Evolutionary conservation across 2,888 invertebrate genomes (phyloP), one percentile per base, ranked within the genome.

Genomic region (Drosophila formosana): DNA sequence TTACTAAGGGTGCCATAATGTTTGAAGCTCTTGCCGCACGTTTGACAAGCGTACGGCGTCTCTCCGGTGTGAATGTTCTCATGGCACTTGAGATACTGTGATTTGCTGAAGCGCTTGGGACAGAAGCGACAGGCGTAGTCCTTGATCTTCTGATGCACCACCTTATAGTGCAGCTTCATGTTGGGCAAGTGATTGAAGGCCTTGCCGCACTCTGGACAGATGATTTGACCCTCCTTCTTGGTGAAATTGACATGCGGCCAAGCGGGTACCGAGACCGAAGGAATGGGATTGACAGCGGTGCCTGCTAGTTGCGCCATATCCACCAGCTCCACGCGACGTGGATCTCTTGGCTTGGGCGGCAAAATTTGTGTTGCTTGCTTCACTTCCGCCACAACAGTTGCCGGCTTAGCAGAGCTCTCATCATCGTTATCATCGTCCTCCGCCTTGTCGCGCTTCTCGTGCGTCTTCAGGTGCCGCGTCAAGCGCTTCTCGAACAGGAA

Each of bases 11-110:
- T 90, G 8, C 90, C 86, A 32, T 80, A 85, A 61, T 92, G 92
- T 7, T 91, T 90, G 56, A 92, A 92, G 11, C 84, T 79, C 62
- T 90, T 91, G 18, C 86, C 88, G 49, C 92, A 92, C 4, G 85
- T 66, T 0, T 79, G 78, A 43, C 92, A 92, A 13, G 76, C 88
- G 56, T 91, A 91, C 0, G 92, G 92, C 26, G 90, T 91, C 56
- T 92, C 92, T 0, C 92, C 92, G 0, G 92, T 92, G 51, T 92
- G 92, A 0, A 90, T 92, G 81, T 91, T 91, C 73, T 91, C 91
- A 56, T 92, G 92, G 67, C 92, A 91, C 4, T 91, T 91, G 1
- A 92, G 73, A 4, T 92, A 91, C 66, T 92, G 91, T 4, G 91
- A 88, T 63, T 91, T 91, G n/a, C 91, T 91, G 70, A 92, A 92